Evolutionary conservation across 1,140 invertebrate genomes (phyloP).

Genomic region (Microplitis demolitor): DNA sequence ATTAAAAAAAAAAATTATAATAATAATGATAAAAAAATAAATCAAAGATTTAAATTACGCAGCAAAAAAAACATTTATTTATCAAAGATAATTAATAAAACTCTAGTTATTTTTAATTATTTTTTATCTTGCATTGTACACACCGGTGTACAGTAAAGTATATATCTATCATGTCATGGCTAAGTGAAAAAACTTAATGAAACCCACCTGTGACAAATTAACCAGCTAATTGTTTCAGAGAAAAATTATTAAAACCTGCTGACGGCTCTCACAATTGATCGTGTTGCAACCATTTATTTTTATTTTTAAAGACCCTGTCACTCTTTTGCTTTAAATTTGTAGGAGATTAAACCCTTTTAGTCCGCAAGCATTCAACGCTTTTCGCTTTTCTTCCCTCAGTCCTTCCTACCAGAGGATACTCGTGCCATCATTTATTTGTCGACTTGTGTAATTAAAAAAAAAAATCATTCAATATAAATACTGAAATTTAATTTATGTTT

Average conservation of each 20-base stretch:
- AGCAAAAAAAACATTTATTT: no score
- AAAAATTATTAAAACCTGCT: slow-evolving; percentile 61
- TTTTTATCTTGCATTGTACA: no score
- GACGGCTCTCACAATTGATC: slow-evolving; percentile 38
- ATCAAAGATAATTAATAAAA: no score
- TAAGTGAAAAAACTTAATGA: slow-evolving; percentile 56
- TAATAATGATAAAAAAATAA: neutral
- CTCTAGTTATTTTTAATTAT: no score
- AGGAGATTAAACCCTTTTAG: neutral
- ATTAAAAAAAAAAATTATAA: neutral
- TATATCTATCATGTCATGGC: slow-evolving; percentile 1
- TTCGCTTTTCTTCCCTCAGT: neutral
- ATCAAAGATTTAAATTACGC: no score
- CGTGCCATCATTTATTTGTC: no score
- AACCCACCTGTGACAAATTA: slow-evolving; percentile 60
- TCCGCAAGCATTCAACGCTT: slow-evolving; percentile 8
- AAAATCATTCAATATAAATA: no score
- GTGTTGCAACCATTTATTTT: slow-evolving; percentile 53
- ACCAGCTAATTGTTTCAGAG: slow-evolving; percentile 62
- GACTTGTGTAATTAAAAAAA: no score
- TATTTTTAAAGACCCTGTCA: slow-evolving; percentile 47
- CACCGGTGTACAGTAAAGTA: slow-evolving; percentile 21
- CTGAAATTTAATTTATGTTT: no score
- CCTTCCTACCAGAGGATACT: no score
- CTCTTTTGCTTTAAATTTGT: slow-evolving; percentile 30